A percentile compares a stretch with the other conserved stretches of the same genome.
These are phyloP conservation scores for Marasmarcha lunaedactyla DNA, from an alignment of 2,888 invertebrate species.

Conservation along the genomic window DNA sequence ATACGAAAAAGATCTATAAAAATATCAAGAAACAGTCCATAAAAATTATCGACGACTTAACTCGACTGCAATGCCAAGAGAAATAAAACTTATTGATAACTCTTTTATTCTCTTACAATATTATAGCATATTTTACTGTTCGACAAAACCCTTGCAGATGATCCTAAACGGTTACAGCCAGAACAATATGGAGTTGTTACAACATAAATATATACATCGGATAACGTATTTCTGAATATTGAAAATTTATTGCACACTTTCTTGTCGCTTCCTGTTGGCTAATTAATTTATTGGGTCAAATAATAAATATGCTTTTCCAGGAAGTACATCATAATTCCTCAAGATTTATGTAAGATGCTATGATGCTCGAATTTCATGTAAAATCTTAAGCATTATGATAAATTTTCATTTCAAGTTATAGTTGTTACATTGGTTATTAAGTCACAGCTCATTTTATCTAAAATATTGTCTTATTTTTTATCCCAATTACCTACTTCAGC, in stretches of 20 bases:
- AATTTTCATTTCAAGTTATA: too few species aligned
- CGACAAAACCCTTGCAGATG: slow-evolving; percentile 41
- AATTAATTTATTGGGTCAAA: slow-evolving; percentile 57
- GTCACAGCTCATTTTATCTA: too few species aligned
- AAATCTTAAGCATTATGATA: too few species aligned
- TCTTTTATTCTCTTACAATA: slow-evolving; percentile 45
- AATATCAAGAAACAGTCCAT: background rate
- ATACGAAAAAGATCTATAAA: too few species aligned
- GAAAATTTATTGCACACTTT: slow-evolving; percentile 56
- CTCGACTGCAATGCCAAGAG: background rate
- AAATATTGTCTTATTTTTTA: too few species aligned
- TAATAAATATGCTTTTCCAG: slow-evolving; percentile 50
- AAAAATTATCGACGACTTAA: background rate
- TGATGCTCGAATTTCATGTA: too few species aligned
- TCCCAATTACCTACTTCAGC: too few species aligned
- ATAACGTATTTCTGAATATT: slow-evolving; percentile 37
- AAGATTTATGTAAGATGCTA: slow-evolving; percentile 6
- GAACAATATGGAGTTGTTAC: slow-evolving; percentile 44
- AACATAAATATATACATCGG: slow-evolving; percentile 23
- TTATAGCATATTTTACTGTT: slow-evolving; percentile 51
- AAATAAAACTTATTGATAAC: slow-evolving; percentile 58
- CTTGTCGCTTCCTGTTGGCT: slow-evolving; percentile 46
- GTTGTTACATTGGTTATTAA: too few species aligned
- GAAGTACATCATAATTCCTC: slow-evolving; percentile 38
- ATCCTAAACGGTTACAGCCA: slow-evolving; percentile 41